Base-by-base conservation (phyloP, 1,140 invertebrate genomes). In the Hyphantria cunea region DNA sequence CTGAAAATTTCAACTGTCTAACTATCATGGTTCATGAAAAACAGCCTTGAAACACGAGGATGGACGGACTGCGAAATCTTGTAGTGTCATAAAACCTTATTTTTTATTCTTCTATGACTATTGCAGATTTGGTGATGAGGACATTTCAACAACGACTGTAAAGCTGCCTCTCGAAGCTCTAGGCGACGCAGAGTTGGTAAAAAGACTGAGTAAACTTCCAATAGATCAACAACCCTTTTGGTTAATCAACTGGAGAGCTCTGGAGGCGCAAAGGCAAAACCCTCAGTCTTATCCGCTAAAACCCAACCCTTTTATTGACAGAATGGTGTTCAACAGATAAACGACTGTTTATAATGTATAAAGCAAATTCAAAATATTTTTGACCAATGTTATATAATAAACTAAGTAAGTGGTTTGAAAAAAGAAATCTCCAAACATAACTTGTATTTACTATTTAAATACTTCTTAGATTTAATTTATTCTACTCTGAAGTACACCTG, bases 191-290 rank as follows among this genome's bases (percentile, higher is more conserved):
- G 76, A 86, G 0, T 72, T 88, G 11, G 78, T 92, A 0, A 82
- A 91, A 14, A 66, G 84, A n/a, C 56, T 92, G 0, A 88, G 72
- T 25, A 67, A 74, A 11, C 61, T 91, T 31, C 91, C 92, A 0
- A 33, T 78, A 34, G 91, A 92, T 39, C 78, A 91, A 14, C 89
- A 90, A 59, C 92, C 92, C 0, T 92, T 92, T 69, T 93, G 92
- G 92, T 82, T 88, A 33, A 49, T 92, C 37, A 92, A 89, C 58
- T 84, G 77, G 78, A 62, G 67, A 32, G 75, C 73, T 1, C 42
- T 86, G 12, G 84, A 85, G 49, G 64, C 64, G 0, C 64, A 80
- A 0, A 76, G 82, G 34, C 68, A 67, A 0, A 65, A 68, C 8
- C 74, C 74, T 0, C 70, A 81, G 15, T 77, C 76, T 0, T 86